A percentile compares a stretch with the other conserved stretches of the same genome.
Conservation (phyloP, 1,140 invertebrate species). For the Ips typographus region DNA sequence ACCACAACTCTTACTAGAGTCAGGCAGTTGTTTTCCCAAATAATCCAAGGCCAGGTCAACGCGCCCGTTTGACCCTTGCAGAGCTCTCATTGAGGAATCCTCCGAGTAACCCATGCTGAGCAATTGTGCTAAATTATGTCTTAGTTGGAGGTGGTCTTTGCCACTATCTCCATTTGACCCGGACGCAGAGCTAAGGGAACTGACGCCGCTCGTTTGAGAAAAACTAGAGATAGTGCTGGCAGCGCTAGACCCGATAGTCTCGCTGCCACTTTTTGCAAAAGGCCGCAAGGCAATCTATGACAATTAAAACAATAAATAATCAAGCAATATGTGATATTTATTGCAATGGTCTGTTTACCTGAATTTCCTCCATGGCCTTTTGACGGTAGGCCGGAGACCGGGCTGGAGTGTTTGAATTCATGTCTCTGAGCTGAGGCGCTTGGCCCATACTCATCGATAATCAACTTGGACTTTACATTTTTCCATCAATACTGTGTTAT, state of each 20-base stretch:
- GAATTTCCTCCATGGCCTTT: slow-evolving; percentile 84
- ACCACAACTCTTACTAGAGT: slow-evolving; percentile 52
- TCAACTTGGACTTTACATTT: slow-evolving; percentile 25
- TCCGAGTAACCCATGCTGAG: slow-evolving; percentile 64
- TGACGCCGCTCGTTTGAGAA: slow-evolving; percentile 64
- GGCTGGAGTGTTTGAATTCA: slow-evolving; percentile 68
- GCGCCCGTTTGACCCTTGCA: slow-evolving; percentile 68
- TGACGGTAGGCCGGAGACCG: slow-evolving; percentile 82
- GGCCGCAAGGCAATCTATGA: slow-evolving; percentile 72
- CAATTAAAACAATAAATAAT: too few species aligned
- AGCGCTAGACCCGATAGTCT: slow-evolving; percentile 68
- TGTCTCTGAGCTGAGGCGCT: slow-evolving; percentile 55
- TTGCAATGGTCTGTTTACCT: slow-evolving; percentile 44
- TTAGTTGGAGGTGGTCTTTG: slow-evolving; percentile 54
- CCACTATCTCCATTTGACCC: slow-evolving; percentile 64
- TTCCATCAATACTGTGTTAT: not conserved
- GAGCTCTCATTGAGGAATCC: slow-evolving; percentile 66
- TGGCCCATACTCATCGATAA: slow-evolving; percentile 65
- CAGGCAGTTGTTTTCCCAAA: slow-evolving; percentile 62
- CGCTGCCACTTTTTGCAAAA: slow-evolving; percentile 72
- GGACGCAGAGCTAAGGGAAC: slow-evolving; percentile 56
- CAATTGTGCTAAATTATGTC: slow-evolving; percentile 54
- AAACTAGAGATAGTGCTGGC: slow-evolving; percentile 72
- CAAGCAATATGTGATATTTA: too few species aligned
- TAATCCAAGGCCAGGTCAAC: slow-evolving; percentile 70